phyloP scores from a whole-genome alignment of 1,140 invertebrate genomes.

The Aphelenchoides besseyi region DNA sequence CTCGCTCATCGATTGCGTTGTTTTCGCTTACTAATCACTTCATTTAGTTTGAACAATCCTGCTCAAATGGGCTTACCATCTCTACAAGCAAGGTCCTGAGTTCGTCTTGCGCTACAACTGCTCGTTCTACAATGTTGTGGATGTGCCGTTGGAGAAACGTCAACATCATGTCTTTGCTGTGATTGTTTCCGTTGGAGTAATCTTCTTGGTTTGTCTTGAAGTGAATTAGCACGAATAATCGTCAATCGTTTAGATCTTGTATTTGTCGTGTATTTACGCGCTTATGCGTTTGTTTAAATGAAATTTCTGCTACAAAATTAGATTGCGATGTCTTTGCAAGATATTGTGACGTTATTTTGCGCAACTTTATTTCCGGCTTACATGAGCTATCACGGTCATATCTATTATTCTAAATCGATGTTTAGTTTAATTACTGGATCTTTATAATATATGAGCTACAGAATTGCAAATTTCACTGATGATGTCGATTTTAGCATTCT shows the following conservation, averaged over 20 bases:
- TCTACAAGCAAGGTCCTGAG: neutral
- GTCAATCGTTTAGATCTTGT: slow-evolving; percentile 1
- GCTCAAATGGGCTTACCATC: neutral
- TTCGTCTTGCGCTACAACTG: neutral
- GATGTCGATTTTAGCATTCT: neutral
- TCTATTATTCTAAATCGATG: neutral
- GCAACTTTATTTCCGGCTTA: neutral
- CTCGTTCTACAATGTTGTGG: neutral
- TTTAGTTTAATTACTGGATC: neutral
- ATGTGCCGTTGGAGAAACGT: neutral
- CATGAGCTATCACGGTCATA: neutral
- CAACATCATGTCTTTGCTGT: neutral
- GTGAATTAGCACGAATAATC: neutral
- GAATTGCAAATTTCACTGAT: neutral
- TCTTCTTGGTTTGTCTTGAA: neutral
- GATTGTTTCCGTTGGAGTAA: neutral
- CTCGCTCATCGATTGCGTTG: too few relatives aligned
- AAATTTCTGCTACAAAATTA: slow-evolving; percentile 12
- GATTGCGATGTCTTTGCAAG: neutral
- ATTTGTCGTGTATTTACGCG: neutral
- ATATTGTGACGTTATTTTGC: neutral
- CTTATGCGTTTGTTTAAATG: neutral
- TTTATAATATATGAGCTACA: neutral
- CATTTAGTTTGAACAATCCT: too few relatives aligned
- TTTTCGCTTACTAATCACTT: too few relatives aligned